Base-by-base conservation (phyloP, 2,113 vertebrate genomes). In the Tragelaphus scriptus region DNA sequence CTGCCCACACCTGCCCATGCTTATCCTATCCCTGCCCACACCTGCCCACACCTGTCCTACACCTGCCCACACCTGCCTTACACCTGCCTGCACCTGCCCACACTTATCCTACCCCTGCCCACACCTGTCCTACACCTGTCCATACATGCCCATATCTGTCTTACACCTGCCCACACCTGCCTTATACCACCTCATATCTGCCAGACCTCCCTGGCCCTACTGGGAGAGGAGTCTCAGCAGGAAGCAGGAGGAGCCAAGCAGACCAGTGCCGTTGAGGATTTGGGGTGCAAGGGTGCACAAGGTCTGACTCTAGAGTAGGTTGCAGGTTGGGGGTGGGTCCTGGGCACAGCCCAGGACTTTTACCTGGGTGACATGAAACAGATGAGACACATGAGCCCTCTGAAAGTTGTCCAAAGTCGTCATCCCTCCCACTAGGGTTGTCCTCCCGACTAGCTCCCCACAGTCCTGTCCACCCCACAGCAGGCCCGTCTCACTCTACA, bases 51-150 rank as follows among this genome's bases (percentile, higher is more conserved):
- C 5, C 28, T 30, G 21, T 51, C 23, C 5, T 7, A 25, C 30
- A 0, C 2, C 15, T 65, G 63, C 32, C 3, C 16, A 65, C 61
- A 65, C 6, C 6, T 79, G 6, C 4, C 3, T 6, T 11, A 25
- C 30, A 25, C 9, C 58, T 30, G 68, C 44, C 40, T 21, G 13
- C 23, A 51, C 1, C 58, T 14, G 13, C 2, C 32, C 16, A 61
- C 61, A 32, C 5, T 2, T 63, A 2, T 19, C 28, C 28, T 65
- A 17, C 1, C 3, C 63, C 63, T 65, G 30, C 14, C 7, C 63
- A 68, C 7, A 65, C 7, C 63, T 65, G 30, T 7, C 14, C 7
- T 32, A 28, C 21, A n/a, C 4, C 53, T 23, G 59, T 36, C n/a
- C 28, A 17, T 2, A 49, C 15, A 26, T 47, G 75, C 40, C 19